These are phyloP conservation scores for Schrankia costaestrigalis DNA, from an alignment of 2,888 invertebrate species.

Conservation along the genomic window DNA sequence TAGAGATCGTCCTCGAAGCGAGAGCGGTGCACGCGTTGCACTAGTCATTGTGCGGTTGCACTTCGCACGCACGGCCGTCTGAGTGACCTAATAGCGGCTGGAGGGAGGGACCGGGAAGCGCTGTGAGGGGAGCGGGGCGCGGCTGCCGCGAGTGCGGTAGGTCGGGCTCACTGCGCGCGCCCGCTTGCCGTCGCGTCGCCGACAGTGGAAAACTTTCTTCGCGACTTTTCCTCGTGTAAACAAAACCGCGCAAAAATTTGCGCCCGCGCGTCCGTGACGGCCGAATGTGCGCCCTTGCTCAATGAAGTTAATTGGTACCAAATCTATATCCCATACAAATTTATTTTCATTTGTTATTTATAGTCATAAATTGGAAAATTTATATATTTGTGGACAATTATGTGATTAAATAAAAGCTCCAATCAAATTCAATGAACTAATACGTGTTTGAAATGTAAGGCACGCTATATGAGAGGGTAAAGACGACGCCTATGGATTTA, in stretches of 20 bases:
- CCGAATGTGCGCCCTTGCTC: constrained; percentile 23
- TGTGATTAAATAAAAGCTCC: constrained; percentile 42
- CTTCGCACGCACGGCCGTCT: constrained; percentile 76
- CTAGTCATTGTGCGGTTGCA: constrained; percentile 78
- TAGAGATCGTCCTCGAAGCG: constrained; percentile 81
- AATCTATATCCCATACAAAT: constrained; percentile 14
- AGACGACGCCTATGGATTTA: constrained; percentile 74
- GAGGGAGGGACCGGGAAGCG: constrained; percentile 79
- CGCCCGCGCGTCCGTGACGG: constrained; percentile 43
- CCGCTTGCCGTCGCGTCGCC: constrained; percentile 63
- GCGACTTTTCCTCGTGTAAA: constrained; percentile 75
- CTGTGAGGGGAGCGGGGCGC: constrained; percentile 63
- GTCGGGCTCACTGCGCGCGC: constrained; percentile 78
- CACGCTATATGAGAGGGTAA: constrained; percentile 58
- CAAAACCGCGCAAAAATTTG: constrained; percentile 61
- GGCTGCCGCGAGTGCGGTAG: constrained; percentile 71
- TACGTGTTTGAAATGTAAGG: constrained; percentile 62
- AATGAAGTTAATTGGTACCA: constrained; percentile 29
- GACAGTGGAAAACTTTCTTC: constrained; percentile 77
- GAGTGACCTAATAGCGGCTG: constrained; percentile 79
- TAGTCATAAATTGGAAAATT: constrained; percentile 20
- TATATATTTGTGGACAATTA: constrained; percentile 37
- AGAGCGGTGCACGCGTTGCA: constrained; percentile 80
- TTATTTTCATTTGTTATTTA: constrained; percentile 17
- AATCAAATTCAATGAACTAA: constrained; percentile 40